Evolutionary conservation across 2,888 invertebrate species (phyloP), one percentile per base, ranked within the genome.

Genomic region (Hirtodrosophila histrioides): DNA sequence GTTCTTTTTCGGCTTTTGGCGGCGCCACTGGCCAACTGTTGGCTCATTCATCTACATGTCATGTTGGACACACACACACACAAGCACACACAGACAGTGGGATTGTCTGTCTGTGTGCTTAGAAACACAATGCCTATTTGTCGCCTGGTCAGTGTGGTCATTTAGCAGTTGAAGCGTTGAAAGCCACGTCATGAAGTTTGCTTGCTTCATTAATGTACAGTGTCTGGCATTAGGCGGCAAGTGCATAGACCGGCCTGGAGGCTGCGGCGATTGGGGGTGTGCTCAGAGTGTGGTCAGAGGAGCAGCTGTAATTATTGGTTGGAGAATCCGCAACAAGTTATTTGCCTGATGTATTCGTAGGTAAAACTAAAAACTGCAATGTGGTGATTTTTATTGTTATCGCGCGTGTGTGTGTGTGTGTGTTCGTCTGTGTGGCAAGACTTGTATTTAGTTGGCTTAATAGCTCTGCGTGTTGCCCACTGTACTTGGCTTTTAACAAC

Each of bases 101-200:
- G 27, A 27, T 6, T 5, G 27, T 27, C 48, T 49, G 35, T 40
- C 39, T 36, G 41, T 36, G 39, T 31, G 51, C 43, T 44, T 36
- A 49, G 12, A 56, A 57, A 78, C 49, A 68, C 72, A 85, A 85
- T 78, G 86, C 60, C 33, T 64, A 65, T 66, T 81, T 72, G 68
- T 70, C 72, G 67, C 67, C 65, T 43, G 17, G 17, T 17, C 17
- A 17, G 17, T 44, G 49, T 49, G 60, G 31, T 33, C 53, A 55
- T 50, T 40, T 12, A 48, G 46, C 23, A 17, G 35, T 9, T 23
- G 10, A 8, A 36, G 58, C 58, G 49, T 44, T 62, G 62, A 65
- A 54, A 69, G 69, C 58, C 69, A 53, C 67, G 80, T 66, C 84
- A 79, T 83, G 81, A 57, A 69, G 69, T 66, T 66, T 56, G 61